A percentile compares a stretch with the other conserved stretches of the same genome.
phyloP scores from a whole-genome alignment of 2,888 invertebrate genomes.

The Phragmatobia fuliginosa region DNA sequence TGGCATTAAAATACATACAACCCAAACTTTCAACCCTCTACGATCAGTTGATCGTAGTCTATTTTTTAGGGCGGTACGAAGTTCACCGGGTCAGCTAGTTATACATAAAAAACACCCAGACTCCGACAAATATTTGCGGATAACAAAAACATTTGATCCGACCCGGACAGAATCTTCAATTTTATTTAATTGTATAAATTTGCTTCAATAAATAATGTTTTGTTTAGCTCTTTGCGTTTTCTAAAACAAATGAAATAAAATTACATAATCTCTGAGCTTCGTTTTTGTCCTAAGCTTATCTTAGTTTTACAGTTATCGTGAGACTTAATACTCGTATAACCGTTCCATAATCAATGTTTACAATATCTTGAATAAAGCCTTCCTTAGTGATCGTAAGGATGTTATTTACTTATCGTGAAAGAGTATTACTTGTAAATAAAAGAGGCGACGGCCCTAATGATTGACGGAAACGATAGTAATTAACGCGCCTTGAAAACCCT shows the following conservation, averaged over 20 bases:
- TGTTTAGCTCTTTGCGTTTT: too few relatives aligned
- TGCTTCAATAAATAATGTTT: too few relatives aligned
- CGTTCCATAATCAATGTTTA: slow-evolving; percentile 8
- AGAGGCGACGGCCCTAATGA: slow-evolving; percentile 61
- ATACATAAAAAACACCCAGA: too few relatives aligned
- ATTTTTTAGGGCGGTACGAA: too few relatives aligned
- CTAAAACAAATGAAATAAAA: background rate
- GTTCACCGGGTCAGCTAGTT: too few relatives aligned
- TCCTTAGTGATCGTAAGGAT: slow-evolving; percentile 35
- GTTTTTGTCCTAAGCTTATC: background rate
- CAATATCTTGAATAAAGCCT: slow-evolving; percentile 10
- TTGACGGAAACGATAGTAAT: slow-evolving; percentile 65
- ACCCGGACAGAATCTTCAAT: too few relatives aligned
- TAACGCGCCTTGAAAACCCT: slow-evolving; percentile 64
- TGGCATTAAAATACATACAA: too few relatives aligned
- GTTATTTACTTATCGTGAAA: slow-evolving; percentile 56
- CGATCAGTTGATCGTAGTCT: too few relatives aligned
- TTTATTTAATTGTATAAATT: too few relatives aligned
- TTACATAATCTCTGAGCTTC: background rate
- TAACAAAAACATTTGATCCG: too few relatives aligned
- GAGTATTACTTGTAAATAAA: slow-evolving; percentile 62
- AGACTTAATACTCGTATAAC: background rate
- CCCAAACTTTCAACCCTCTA: too few relatives aligned
- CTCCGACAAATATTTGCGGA: too few relatives aligned
- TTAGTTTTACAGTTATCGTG: background rate